Conservation (phyloP, 2,113 vertebrate species). For the Burhinus oedicnemus region DNA sequence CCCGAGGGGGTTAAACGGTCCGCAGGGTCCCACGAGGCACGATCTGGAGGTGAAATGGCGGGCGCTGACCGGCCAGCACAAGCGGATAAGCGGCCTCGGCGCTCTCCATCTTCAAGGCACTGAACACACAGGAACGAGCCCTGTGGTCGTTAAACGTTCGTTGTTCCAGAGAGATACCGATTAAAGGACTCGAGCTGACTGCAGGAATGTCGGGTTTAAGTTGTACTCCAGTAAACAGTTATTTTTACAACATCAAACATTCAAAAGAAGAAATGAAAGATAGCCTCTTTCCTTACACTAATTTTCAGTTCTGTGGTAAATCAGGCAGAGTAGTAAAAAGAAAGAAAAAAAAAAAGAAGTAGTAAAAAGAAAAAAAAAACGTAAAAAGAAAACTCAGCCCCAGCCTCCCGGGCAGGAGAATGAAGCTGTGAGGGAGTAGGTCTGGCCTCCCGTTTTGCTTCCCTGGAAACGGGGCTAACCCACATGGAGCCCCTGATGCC, state of each 20-base stretch:
- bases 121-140: too few species aligned
- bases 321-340: background rate
- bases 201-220: background rate
- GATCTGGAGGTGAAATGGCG: fast-evolving
- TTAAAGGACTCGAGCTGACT: fast-evolving
- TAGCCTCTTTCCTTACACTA: fast-evolving
- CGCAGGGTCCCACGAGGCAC: fast-evolving
- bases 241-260: background rate
- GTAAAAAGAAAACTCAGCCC: background rate
- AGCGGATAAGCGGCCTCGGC: too few species aligned
- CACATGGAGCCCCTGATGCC: fast-evolving
- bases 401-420: fast-evolving
- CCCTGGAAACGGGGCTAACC: too few species aligned
- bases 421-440: fast-evolving
- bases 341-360: background rate
- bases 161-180: fast-evolving
- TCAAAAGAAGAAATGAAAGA: background rate
- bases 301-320: background rate
- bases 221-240: background rate
- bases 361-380: background rate
- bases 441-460: background rate
- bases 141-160: fast-evolving
- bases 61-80: background rate
- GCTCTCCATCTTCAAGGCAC: too few species aligned
- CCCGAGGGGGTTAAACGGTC: fast-evolving